A percentile compares a stretch with the other conserved stretches of the same genome.
phyloP scores from a whole-genome alignment of 1,140 invertebrate species.

The Drosophila azteca region DNA sequence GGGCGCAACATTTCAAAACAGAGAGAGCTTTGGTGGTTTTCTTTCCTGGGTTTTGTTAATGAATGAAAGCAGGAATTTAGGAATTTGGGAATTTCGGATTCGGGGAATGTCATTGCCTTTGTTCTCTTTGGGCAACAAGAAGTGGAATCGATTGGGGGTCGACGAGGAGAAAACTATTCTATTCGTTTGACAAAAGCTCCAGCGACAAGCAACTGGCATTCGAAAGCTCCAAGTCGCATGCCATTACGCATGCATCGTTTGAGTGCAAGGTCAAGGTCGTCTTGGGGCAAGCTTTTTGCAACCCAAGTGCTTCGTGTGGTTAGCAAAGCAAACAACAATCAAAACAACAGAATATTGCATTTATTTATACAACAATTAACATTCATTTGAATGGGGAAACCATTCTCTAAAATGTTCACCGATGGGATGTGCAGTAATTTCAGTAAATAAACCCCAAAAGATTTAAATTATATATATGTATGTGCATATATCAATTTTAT shows the following conservation, averaged over 20 bases:
- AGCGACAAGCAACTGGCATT: slow-evolving; percentile 12
- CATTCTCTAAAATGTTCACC: too few species aligned
- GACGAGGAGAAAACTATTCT: not conserved
- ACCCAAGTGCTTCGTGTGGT: slow-evolving; percentile 4
- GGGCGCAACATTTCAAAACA: slow-evolving; percentile 44
- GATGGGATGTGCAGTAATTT: too few species aligned
- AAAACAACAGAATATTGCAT: too few species aligned
- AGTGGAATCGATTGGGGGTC: not conserved
- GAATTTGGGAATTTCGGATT: not conserved
- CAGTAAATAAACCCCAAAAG: too few species aligned
- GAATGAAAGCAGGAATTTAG: slow-evolving; percentile 22
- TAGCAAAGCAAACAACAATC: not conserved
- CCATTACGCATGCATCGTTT: slow-evolving; percentile 22
- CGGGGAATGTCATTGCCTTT: not conserved
- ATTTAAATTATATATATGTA: too few species aligned
- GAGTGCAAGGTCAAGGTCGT: slow-evolving; percentile 47
- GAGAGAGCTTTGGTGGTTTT: slow-evolving; percentile 31
- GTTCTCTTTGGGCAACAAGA: slow-evolving; percentile 14
- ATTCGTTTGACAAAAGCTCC: not conserved
- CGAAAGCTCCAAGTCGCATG: slow-evolving; percentile 22
- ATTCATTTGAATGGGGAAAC: too few species aligned
- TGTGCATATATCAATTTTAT: too few species aligned
- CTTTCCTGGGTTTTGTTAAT: slow-evolving; percentile 20
- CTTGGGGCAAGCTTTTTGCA: slow-evolving; percentile 41
- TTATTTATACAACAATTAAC: too few species aligned